Evolutionary conservation across 2,888 invertebrate species (phyloP), one percentile per base, ranked within the genome.

Genomic region (Brenthis daphne): DNA sequence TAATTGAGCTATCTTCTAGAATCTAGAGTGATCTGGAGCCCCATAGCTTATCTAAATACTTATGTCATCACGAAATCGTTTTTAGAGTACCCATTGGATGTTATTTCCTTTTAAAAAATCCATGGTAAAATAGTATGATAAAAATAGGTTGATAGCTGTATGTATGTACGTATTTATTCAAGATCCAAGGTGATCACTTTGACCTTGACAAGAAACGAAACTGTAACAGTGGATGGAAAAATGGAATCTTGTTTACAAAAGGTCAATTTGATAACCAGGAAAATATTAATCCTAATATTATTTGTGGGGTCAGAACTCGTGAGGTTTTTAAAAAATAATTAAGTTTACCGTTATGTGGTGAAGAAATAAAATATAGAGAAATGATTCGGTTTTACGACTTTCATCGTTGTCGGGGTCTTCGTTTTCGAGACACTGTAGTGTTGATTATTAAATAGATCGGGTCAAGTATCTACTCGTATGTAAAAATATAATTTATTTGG

Each of bases 181-280:
- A 53, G 13, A 53, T 43, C 20, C 43, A 43, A 64, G 47, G 55
- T 16, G 16, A 11, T 64, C 11, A 47, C 54, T 13, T 53, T 64
- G 43, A 64, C 54, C 64, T 55, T 14, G 54, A n/a, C n/a, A 53
- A 54, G 47, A 55, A 55, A 64, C 51, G 20, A 53, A 61, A 37
- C 33, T 50, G 29, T 33, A 60, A 24, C 48, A 50, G n/a, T 60
- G 50, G 48, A 60, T 29, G 50, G 60, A 50, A 51, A 29, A 20
- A 64, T 6, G 20, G 47, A 64, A 47, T 24, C 29, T 11, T 20
- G 12, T 55, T 24, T n/a, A 16, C 47, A 47, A 24, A 64, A 55
- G 55, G 64, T 64, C 29, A 24, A 54, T 54, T 64, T 43, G 37
- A 20, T 54, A 55, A 47, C 33, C 54, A 64, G 47, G 55, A 64